Percentiles rank a stretch among this genome's conserved stretches.
Evolutionary conservation across 2,113 vertebrate species (phyloP).

Genomic region (Lepus timidus): DNA sequence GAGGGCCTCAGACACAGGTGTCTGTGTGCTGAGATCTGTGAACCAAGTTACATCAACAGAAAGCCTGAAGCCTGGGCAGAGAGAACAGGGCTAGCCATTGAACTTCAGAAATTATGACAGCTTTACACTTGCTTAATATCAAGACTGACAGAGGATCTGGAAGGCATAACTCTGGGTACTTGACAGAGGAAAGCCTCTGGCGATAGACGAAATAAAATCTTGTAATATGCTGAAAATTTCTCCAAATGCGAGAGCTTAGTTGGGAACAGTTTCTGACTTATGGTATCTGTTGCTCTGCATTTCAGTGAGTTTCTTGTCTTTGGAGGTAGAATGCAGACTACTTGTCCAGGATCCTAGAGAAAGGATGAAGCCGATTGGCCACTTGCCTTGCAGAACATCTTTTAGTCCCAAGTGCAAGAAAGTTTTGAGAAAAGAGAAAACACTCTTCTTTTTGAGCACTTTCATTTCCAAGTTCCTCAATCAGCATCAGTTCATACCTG

Average conservation of each 20-base stretch:
- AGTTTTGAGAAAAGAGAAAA: constrained; percentile 12
- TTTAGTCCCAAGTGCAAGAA: not conserved
- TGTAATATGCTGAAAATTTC: not conserved
- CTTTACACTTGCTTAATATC: not conserved
- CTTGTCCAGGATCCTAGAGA: not conserved
- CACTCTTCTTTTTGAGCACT: not conserved
- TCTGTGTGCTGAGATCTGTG: not conserved
- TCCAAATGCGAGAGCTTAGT: not conserved
- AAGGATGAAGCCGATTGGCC: not conserved
- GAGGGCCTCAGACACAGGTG: not conserved
- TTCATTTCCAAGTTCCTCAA: not conserved
- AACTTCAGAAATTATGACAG: constrained; percentile 19
- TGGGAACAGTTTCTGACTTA: not conserved
- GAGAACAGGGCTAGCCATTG: not conserved
- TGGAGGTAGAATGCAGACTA: not conserved
- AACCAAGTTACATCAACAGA: not conserved
- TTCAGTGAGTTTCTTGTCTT: constrained; percentile 3
- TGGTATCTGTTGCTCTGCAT: not conserved
- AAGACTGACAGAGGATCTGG: not conserved
- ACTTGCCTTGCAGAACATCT: not conserved
- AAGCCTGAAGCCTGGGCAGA: not conserved
- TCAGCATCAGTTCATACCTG: not conserved
- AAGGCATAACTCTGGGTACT: not conserved
- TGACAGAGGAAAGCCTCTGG: not conserved
- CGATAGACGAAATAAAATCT: not conserved